Evolutionary conservation across 2,888 invertebrate genomes (phyloP).

Genomic region (Gortyna flavago): DNA sequence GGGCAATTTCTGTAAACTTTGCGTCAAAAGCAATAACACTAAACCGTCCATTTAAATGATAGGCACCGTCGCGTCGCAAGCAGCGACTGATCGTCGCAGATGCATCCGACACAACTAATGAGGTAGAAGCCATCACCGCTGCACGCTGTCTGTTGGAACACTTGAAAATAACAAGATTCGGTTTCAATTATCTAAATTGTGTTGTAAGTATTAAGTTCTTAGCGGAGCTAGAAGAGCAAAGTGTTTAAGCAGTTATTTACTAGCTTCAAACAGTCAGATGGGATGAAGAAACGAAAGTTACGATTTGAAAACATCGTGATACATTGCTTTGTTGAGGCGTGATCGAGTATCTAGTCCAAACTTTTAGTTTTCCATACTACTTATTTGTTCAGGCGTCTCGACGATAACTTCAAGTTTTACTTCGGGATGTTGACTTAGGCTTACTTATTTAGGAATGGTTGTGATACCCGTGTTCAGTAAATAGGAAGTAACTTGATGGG

Average conservation of each 20-base stretch:
- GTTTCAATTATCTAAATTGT: conserved; percentile 59
- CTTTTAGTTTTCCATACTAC: conserved; percentile 17
- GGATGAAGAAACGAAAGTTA: conserved; percentile 31
- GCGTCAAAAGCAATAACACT: conserved; percentile 15
- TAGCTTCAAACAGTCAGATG: conserved; percentile 4
- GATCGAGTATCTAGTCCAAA: conserved; percentile 7
- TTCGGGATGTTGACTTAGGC: conserved; percentile 10
- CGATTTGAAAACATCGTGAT: conserved; percentile 53
- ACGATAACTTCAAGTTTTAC: conserved; percentile 17
- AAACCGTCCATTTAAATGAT: conserved; percentile 9
- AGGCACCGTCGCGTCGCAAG: background rate
- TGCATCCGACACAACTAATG: conserved; percentile 25
- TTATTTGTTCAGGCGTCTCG: conserved; percentile 15
- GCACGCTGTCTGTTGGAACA: conserved; percentile 9
- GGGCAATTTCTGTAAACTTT: background rate
- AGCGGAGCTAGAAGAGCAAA: conserved; percentile 16
- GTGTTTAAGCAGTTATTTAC: conserved; percentile 41
- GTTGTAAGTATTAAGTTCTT: conserved; percentile 27
- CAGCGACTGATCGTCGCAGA: conserved; percentile 2
- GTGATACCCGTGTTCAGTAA: conserved; percentile 27
- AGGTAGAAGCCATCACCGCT: conserved; percentile 7
- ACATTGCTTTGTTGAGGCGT: conserved; percentile 17
- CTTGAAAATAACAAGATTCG: conserved; percentile 44
- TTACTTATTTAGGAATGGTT: conserved; percentile 14
- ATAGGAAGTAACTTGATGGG: conserved; percentile 44